Evolutionary conservation across 2,797 vertebrate species (phyloP), one percentile per base, ranked within the genome.

Genomic region (Gadopsis bispinosus): DNA sequence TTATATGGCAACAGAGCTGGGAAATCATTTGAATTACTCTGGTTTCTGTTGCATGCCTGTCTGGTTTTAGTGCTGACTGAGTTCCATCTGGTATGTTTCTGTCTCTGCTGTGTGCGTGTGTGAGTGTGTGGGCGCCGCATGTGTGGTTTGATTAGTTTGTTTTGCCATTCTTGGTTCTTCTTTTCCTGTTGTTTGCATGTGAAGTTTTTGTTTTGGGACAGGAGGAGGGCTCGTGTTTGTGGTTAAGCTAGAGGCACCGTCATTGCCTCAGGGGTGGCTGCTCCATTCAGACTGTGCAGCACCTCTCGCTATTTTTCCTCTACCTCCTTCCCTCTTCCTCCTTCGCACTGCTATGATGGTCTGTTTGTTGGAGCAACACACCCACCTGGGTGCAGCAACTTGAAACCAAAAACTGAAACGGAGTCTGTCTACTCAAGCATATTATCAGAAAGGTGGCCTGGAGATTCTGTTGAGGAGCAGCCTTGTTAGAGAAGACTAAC

Each of bases 1-100:
- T 94, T 95, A 95, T 95, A 94, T 92, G 95, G 95, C 88, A 83
- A 89, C 89, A 80, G 84, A 93, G 88, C 92, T 86, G 92, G 90
- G 92, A 94, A 95, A 93, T 92, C 88, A 93, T 95, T 95, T 95
- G 92, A 95, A 95, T 95, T 92, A 90, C 91, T 94, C 91, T 93
- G 94, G 90, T 92, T 94, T 93, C 87, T 91, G 89, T 84, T 93
- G 89, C 89, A 92, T 85, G 91, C 87, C 90, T 87, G 92, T 88
- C 90, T 91, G 87, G 83, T 91, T 88, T 92, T 90, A 84, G 88
- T 90, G 88, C 90, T 88, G 85, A 86, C 91, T 85, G 87, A 89
- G 83, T 77, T 80, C 85, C 89, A 92, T 90, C 90, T 92, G 88
- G 88, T 85, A 54, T 83, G 88, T 81, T 85, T 89, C 75, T 88